These are phyloP conservation scores for Pogona vitticeps DNA, from an alignment of 2,113 vertebrate species.

Conservation along the genomic window DNA sequence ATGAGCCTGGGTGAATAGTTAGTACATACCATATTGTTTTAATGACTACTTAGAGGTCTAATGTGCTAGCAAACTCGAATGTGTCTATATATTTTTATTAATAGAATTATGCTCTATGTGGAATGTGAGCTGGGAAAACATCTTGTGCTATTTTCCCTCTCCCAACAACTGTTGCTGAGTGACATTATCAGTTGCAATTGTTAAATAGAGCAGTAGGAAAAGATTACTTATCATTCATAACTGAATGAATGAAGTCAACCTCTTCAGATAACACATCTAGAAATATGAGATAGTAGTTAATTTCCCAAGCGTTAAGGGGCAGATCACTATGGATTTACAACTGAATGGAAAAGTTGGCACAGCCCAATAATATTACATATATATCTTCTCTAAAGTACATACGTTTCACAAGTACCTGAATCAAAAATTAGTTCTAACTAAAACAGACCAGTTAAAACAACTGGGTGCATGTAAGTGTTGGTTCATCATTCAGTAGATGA, in stretches of 20 bases:
- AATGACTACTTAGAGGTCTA: slow-evolving; percentile 56
- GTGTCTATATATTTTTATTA: slow-evolving; percentile 69
- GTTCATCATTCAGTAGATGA: too few species aligned
- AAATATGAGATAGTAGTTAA: not conserved
- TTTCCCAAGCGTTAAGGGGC: slow-evolving; percentile 1
- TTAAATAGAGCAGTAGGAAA: slow-evolving; percentile 51
- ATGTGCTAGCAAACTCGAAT: slow-evolving; percentile 61
- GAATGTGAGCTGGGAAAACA: slow-evolving; percentile 70
- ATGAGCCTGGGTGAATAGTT: slow-evolving; percentile 39
- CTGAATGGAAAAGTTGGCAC: not conserved
- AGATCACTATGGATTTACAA: not conserved
- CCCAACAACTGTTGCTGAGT: slow-evolving; percentile 74
- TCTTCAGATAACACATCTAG: not conserved
- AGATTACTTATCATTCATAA: slow-evolving; percentile 42
- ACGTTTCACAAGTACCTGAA: too few species aligned
- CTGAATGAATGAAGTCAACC: slow-evolving; percentile 2
- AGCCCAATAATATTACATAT: not conserved
- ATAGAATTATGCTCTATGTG: slow-evolving; percentile 73
- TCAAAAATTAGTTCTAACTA: too few species aligned
- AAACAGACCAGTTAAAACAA: too few species aligned
- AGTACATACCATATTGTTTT: slow-evolving; percentile 52
- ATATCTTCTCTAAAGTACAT: too few species aligned
- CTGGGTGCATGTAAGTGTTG: too few species aligned
- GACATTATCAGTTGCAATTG: slow-evolving; percentile 70
- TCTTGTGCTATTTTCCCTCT: slow-evolving; percentile 61